Base-by-base conservation (phyloP, 2,113 vertebrate genomes). In the Hippoglossus stenolepis region DNA sequence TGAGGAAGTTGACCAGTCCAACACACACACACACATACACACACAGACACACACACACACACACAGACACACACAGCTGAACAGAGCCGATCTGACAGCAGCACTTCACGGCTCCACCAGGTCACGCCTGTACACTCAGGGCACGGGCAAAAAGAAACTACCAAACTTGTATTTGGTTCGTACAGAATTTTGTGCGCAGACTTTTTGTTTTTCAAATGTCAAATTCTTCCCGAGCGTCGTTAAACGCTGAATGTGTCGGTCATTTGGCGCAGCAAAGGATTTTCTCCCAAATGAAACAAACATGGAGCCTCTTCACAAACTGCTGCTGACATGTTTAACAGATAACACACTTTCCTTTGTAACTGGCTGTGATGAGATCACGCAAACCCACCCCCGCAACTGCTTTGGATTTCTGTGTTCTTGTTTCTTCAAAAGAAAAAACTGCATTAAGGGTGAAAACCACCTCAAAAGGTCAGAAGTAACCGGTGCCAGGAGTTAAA, bases 1-100 rank as follows among this genome's bases (percentile, higher is more conserved):
- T 31, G 79, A 76, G 87, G 86, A 91, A 88, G 86, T 65, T 5
- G 28, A 80, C 66, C 26, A 61, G 66, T 88, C 90, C 89, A 91
- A 85, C 70, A 83, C 84, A 79, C 88, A 89, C 79, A 79, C 23
- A 81, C 87, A 89, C 58, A 60, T 26, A 56, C 85, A 89, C 78
- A 79, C n/a, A 83, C 79, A 79, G 18, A 83, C 60, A 85, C 67
- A 83, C 83, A 78, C 86, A 88, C 75, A 79, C n/a, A 83, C 67
- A 83, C 80, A 78, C 86, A 88, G 65, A 83, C 83, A 78, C 85
- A 88, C 75, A 79, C n/a, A 83, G 80, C 78, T 77, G 83, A 77
- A 70, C 65, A 58, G 63, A 87, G 60, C 82, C 51, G 57, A 75
- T 53, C 73, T 78, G 84, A 89, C 83, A 79, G 75, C 80, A 71